phyloP scores from a whole-genome alignment of 2,888 invertebrate genomes.

The Drosophila anomalipes region DNA sequence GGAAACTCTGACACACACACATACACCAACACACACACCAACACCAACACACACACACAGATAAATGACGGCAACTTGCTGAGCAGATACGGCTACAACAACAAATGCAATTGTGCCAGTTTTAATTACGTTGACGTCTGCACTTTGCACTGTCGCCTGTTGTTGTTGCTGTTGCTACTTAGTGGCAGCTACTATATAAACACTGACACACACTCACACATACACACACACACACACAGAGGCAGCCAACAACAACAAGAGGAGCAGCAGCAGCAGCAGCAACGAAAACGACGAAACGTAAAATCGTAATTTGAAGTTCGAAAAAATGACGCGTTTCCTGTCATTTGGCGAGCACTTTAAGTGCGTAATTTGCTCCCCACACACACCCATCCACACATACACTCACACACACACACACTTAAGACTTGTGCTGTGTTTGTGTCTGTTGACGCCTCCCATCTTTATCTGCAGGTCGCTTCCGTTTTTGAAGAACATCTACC shows the following conservation, averaged over 20 bases:
- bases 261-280: slow-evolving; percentile 20
- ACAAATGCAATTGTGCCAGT: slow-evolving; percentile 59
- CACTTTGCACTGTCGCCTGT: slow-evolving; percentile 58
- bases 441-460: slow-evolving; percentile 66
- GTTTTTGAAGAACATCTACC: slow-evolving; percentile 64
- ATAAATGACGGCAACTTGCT: slow-evolving; percentile 15
- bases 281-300: slow-evolving; percentile 68
- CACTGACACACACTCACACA: slow-evolving; percentile 31
- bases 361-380: slow-evolving; percentile 81
- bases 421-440: slow-evolving; percentile 41
- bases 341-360: slow-evolving; percentile 81
- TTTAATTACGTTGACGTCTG: slow-evolving; percentile 74
- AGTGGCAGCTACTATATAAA: slow-evolving; percentile 73
- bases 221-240: slow-evolving; percentile 6
- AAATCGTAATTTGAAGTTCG: slow-evolving; percentile 81
- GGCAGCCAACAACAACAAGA: slow-evolving; percentile 13
- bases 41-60: slow-evolving; percentile 1
- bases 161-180: slow-evolving; percentile 62
- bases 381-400: slow-evolving; percentile 9
- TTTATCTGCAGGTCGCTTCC: slow-evolving; percentile 71
- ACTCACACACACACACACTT: slow-evolving; percentile 6
- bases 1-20: slow-evolving; percentile 58
- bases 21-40: slow-evolving; percentile 9
- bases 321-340: slow-evolving; percentile 83
- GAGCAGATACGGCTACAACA: slow-evolving; percentile 19